Percentiles rank a stretch among this genome's conserved stretches.
phyloP scores from a whole-genome alignment of 1,140 invertebrate genomes.

The Doryteuthis pealeii region DNA sequence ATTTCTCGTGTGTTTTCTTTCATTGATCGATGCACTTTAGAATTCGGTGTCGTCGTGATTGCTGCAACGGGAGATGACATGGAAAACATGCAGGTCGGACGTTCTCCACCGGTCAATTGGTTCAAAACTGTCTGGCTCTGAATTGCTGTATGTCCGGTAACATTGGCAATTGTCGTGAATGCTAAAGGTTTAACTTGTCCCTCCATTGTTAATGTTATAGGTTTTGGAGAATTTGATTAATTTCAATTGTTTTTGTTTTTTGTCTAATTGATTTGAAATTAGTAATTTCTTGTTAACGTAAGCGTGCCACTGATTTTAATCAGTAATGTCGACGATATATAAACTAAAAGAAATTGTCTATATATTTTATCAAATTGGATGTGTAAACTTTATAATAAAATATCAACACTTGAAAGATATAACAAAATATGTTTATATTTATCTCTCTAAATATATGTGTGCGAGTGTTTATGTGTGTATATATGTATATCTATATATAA shows the following conservation, averaged over 20 bases:
- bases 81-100: conserved; percentile 4
- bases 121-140: neutral
- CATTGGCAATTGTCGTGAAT: neutral
- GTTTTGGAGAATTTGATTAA: too few species aligned
- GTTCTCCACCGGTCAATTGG: neutral
- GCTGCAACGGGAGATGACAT: neutral
- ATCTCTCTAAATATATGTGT: too few species aligned
- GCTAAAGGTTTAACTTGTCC: neutral
- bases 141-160: neutral
- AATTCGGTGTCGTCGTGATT: conserved; percentile 14
- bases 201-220: too few species aligned
- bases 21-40: neutral
- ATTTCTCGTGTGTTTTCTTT: conserved; percentile 29
- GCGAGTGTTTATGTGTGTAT: too few species aligned
- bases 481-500: too few species aligned
- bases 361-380: neutral
- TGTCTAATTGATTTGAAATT: neutral
- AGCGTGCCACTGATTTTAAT: neutral
- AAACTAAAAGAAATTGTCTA: neutral
- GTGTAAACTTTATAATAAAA: neutral
- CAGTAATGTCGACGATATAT: neutral
- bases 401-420: too few species aligned
- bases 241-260: neutral
- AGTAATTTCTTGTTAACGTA: conserved; percentile 11
- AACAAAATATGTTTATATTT: too few species aligned